Evolutionary conservation across 2,888 invertebrate genomes (phyloP), one percentile per base, ranked within the genome.

Genomic region (Calameuta filiformis): DNA sequence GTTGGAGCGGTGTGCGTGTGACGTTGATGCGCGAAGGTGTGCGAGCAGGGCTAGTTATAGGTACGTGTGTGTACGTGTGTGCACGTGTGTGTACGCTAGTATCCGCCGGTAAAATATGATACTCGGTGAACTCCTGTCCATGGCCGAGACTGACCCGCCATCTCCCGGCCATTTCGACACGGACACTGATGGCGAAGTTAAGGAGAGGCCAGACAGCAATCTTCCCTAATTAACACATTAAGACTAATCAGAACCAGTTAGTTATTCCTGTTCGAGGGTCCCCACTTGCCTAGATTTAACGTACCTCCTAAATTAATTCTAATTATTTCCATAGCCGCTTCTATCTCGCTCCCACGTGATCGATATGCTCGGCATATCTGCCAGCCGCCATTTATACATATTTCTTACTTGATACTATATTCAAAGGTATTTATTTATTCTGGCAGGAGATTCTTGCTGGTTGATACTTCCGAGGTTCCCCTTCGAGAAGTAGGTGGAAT

Each of bases 201-300:
- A 78, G 76, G 75, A 79, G 79, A 79, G 75, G 81, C 84, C 86
- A 87, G 89, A 89, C 87, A 83, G 87, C 88, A 89, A 90, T 90
- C 89, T 89, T 89, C 89, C 85, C 87, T 90, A 90, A 90, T 90
- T 90, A 90, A 90, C 90, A 89, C 90, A 90, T 90, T 90, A 90
- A 90, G 88, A 89, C 88, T 90, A 89, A 90, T 90, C 90, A 90
- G 85, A 89, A 88, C 85, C 89, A 87, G 88, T 89, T 87, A 87
- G 86, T 89, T 86, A 89, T 89, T 90, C 87, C 84, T 85, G 84
- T 86, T 84, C 84, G 83, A 71, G 84, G 86, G 84, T 87, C 89
- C 89, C 90, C 89, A 90, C 89, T 90, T 88, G 89, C 89, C 86
- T 90, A 89, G 90, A 90, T 90, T 90, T 90, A 90, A 89, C 87